A percentile compares a stretch with the other conserved stretches of the same genome.
Evolutionary conservation across 2,797 vertebrate species (phyloP).

Genomic region (Synaphobranchus kaupii): DNA sequence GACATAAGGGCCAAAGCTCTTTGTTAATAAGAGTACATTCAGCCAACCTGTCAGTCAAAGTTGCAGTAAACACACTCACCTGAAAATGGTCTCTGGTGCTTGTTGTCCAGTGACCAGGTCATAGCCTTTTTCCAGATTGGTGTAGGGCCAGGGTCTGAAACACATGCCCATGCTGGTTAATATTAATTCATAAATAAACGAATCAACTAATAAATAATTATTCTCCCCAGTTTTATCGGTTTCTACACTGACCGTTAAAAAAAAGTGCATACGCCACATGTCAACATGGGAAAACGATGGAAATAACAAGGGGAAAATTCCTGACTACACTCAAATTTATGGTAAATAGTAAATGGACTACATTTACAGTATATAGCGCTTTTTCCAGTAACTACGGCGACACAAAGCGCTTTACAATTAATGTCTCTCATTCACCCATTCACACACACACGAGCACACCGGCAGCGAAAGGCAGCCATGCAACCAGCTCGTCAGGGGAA

Average conservation of each 20-base stretch:
- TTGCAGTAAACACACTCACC: conserved; percentile 72
- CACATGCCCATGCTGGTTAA: not conserved
- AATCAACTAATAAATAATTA: not conserved
- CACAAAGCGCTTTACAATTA: no score
- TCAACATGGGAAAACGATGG: no score
- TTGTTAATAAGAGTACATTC: not conserved
- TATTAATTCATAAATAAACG: not conserved
- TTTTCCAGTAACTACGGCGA: no score
- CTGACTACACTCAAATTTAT: not conserved
- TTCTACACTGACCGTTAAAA: not conserved
- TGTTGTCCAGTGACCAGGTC: conserved; percentile 96
- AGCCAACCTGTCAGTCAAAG: not conserved
- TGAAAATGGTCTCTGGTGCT: conserved; percentile 96
- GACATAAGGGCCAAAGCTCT: not conserved
- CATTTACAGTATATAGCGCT: no score
- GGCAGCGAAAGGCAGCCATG: no score
- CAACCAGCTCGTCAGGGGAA: no score
- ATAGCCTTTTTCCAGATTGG: conserved; percentile 92
- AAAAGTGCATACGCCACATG: not conserved
- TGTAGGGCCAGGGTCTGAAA: conserved; percentile 94
- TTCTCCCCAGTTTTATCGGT: not conserved
- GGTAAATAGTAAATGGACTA: no score
- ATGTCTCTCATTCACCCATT: no score
- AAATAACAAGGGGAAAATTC: not conserved
- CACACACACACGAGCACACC: no score